Percentiles rank a stretch among this genome's conserved stretches.
These are phyloP conservation scores for Cheirogaleus medius DNA, from an alignment of 2,113 vertebrate genomes.

Conservation along the genomic window DNA sequence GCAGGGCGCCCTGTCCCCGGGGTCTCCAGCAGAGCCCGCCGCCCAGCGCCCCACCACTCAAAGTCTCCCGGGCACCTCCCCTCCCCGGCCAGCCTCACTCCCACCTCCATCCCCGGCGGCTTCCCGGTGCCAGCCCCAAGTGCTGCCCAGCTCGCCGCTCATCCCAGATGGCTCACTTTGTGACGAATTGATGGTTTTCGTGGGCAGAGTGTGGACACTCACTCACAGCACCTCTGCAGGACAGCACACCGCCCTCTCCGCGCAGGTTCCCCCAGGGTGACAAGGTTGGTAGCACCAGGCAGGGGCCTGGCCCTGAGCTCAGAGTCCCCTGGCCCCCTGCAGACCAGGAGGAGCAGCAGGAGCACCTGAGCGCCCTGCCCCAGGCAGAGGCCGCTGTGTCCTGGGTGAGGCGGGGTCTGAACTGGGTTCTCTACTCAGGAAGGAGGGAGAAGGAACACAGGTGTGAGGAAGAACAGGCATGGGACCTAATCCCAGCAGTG, in stretches of 20 bases:
- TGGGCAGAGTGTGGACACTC: accelerated
- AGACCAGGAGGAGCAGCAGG: accelerated
- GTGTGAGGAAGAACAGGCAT: neutral
- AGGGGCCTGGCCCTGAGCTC: neutral
- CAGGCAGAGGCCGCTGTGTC: neutral
- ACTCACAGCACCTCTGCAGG: accelerated
- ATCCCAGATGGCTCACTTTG: neutral
- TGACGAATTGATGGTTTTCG: neutral
- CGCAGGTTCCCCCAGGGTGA: accelerated
- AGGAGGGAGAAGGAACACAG: accelerated
- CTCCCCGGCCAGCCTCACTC: neutral
- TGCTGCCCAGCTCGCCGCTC: no score
- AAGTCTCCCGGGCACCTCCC: neutral
- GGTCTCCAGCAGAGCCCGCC: neutral
- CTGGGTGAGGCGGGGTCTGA: neutral
- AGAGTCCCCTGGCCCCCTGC: neutral
- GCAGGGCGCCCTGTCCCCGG: accelerated
- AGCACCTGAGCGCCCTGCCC: accelerated
- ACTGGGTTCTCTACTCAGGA: neutral
- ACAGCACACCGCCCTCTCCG: accelerated
- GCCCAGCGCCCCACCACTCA: no score
- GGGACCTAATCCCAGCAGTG: neutral
- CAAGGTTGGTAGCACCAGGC: accelerated
- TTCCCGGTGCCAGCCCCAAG: no score
- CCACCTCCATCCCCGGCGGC: neutral